Evolutionary conservation across 2,797 vertebrate genomes (phyloP).

Genomic region (Lithobates sylvaticus): DNA sequence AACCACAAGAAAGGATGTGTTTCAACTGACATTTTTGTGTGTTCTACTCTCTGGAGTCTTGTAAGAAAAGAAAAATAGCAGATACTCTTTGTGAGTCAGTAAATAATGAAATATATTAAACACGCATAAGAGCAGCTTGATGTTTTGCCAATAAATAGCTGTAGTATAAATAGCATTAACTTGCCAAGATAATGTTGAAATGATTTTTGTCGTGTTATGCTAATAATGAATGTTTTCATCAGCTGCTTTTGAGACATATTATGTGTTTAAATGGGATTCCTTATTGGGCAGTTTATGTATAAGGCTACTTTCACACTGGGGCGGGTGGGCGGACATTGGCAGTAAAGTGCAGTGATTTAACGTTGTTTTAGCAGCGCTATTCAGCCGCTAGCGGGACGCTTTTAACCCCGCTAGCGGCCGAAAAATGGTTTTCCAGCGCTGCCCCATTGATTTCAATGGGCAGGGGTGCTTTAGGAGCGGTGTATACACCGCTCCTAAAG

Average conservation of each 20-base stretch:
- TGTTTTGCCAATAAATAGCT: not conserved
- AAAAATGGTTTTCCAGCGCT: too few species aligned
- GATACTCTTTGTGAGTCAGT: not conserved
- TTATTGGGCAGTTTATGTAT: not conserved
- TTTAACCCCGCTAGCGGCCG: too few species aligned
- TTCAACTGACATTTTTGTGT: conserved; percentile 47
- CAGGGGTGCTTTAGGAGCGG: too few species aligned
- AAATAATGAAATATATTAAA: not conserved
- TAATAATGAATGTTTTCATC: not conserved
- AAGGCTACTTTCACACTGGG: too few species aligned
- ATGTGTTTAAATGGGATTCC: not conserved
- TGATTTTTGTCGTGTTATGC: not conserved
- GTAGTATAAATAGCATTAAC: not conserved
- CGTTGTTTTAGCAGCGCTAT: too few species aligned
- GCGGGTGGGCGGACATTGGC: too few species aligned
- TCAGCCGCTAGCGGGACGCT: too few species aligned
- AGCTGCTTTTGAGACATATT: not conserved
- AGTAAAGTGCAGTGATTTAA: too few species aligned
- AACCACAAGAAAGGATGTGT: conserved; percentile 45
- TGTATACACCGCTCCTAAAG: too few species aligned
- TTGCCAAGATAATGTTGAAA: not conserved
- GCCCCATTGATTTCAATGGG: too few species aligned
- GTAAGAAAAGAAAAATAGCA: not conserved
- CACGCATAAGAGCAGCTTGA: not conserved
- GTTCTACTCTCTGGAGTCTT: not conserved